Conservation (phyloP, 1,140 invertebrate species). For the Colletes latitarsis region DNA sequence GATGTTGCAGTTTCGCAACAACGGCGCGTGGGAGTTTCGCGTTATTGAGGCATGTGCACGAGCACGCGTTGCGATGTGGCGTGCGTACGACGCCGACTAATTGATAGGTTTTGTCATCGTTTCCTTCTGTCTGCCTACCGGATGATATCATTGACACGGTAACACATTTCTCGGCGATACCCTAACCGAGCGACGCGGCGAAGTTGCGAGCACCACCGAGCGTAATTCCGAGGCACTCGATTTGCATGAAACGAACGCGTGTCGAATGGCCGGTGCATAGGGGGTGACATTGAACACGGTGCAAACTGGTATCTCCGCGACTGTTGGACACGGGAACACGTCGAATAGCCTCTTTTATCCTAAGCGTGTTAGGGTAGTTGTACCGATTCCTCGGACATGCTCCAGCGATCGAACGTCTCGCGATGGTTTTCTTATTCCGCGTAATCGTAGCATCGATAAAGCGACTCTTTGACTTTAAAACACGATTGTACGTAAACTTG, state of each 20-base stretch:
- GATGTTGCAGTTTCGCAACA: constrained; percentile 6
- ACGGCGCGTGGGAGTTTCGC: constrained; percentile 24
- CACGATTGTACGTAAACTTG: too few species aligned
- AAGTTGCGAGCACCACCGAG: not conserved
- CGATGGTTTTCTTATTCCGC: too few species aligned
- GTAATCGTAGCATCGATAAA: too few species aligned
- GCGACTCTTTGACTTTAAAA: too few species aligned
- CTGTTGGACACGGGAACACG: not conserved
- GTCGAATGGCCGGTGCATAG: not conserved
- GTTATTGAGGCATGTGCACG: constrained; percentile 8
- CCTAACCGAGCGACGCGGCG: constrained; percentile 12
- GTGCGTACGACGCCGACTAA: constrained; percentile 32
- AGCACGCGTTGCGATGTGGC: not conserved
- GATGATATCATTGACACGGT: constrained; percentile 47
- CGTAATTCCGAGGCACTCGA: not conserved
- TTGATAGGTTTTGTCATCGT: constrained; percentile 50
- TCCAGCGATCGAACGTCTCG: too few species aligned
- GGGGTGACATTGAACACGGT: not conserved
- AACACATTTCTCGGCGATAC: constrained; percentile 47
- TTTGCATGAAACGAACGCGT: constrained; percentile 28
- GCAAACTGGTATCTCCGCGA: not conserved
- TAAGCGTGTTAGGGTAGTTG: too few species aligned
- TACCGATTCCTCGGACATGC: too few species aligned
- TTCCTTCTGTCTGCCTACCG: constrained; percentile 48
- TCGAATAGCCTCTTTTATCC: too few species aligned